Evolutionary conservation across 2,888 invertebrate species (phyloP), one percentile per base, ranked within the genome.

Genomic region (Lithophane semibrunnea): DNA sequence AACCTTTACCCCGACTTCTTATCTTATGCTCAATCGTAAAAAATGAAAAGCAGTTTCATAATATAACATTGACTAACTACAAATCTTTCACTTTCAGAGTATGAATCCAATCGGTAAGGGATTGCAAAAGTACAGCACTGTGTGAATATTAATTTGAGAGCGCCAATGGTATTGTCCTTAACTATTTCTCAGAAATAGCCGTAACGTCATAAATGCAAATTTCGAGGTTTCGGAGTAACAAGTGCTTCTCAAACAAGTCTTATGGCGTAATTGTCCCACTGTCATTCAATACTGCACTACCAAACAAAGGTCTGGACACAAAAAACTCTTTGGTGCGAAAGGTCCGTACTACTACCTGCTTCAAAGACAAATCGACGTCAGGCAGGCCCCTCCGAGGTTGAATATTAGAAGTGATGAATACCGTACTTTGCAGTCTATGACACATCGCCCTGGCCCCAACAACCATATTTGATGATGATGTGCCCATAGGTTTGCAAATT

Each of bases 271-370:
- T 84, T 77, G 77, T 79, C 86, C 84, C 85, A 87, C 90, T 91
- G 89, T 90, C 92, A 92, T 94, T 92, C 92, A 92, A 90, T 87
- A 75, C 84, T 58, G 82, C 87, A 88, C 88, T 86, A 83, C 84
- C 82, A 75, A 83, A 93, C 91, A 94, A 94, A 94, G 93, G 92
- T 91, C 82, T 88, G 80, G 73, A 86, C 85, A 91, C 91, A 95
- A 95, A 95, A 94, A 95, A 92, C 80, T 73, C 82, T 87, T 86
- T 83, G 86, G 89, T 90, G 90, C 93, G 85, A 94, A 95, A 94
- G 94, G 92, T 92, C 89, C 75, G 64, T 88, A 89, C 88, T 91
- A 91, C 95, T 96, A 96, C 96, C 96, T 96, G 95, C 93, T 90
- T 90, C 86, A 91, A 89, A 92, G 90, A 90, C 88, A 87, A 87